Percentiles rank a stretch among this genome's conserved stretches.
Conservation (phyloP, 2,888 invertebrate species). For the Norana najaformis region DNA sequence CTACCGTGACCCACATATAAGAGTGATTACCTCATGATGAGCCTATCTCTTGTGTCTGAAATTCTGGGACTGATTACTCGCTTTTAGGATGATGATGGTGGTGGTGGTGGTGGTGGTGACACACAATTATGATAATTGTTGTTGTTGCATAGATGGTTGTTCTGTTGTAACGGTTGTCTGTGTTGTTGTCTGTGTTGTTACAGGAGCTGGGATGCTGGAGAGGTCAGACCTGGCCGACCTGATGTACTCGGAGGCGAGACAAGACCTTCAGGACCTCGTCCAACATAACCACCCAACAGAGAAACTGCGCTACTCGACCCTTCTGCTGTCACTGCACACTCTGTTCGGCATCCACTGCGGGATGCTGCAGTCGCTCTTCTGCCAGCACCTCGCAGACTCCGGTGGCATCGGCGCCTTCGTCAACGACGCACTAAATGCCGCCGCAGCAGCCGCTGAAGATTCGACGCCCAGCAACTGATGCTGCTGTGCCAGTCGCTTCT, state of each 20-base stretch:
- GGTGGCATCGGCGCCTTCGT: constrained; percentile 14
- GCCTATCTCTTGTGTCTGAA: too few relatives aligned
- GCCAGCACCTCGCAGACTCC: not conserved
- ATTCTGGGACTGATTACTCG: too few relatives aligned
- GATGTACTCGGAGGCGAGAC: constrained; percentile 54
- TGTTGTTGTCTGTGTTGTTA: not conserved
- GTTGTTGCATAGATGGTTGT: not conserved
- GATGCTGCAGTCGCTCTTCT: constrained; percentile 23
- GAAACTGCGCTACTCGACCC: constrained; percentile 57
- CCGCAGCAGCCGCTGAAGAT: not conserved
- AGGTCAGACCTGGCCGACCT: constrained; percentile 23
- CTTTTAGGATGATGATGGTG: too few relatives aligned
- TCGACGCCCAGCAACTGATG: not conserved
- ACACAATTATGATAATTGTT: too few relatives aligned
- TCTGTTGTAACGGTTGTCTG: not conserved
- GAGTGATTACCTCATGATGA: too few relatives aligned
- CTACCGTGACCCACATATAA: too few relatives aligned
- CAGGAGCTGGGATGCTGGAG: constrained; percentile 26
- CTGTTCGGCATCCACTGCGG: constrained; percentile 56
- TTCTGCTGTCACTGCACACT: constrained; percentile 56
- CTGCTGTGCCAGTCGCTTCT: not conserved
- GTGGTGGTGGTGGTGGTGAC: too few relatives aligned
- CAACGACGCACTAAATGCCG: constrained; percentile 1
- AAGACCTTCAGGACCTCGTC: constrained; percentile 56
- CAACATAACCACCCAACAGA: constrained; percentile 50